Percentiles rank a stretch among this genome's conserved stretches.
Conservation (phyloP, 2,888 invertebrate genomes). For the Spisula solida region DNA sequence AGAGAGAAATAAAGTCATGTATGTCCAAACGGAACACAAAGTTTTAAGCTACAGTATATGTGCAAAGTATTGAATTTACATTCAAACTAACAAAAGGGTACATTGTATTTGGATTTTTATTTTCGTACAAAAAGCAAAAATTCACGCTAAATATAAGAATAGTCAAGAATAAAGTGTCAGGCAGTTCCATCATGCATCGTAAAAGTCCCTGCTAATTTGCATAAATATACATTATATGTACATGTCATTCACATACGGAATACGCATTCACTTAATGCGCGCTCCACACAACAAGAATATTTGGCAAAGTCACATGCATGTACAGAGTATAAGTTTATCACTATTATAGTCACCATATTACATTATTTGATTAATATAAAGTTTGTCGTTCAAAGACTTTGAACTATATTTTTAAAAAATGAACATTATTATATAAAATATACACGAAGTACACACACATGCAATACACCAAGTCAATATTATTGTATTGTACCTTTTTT, state of each 20-base stretch:
- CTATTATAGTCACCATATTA: background rate
- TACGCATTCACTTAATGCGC: background rate
- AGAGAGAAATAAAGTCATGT: too few relatives aligned
- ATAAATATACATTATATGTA: background rate
- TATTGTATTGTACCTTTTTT: background rate
- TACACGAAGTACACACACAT: background rate
- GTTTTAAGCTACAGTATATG: too few relatives aligned
- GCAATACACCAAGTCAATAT: background rate
- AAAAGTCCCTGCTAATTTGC: background rate
- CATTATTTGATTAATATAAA: background rate
- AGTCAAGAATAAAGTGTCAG: slow-evolving; percentile 20
- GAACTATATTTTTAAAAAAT: background rate
- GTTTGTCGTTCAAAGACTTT: background rate
- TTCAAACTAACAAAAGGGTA: background rate
- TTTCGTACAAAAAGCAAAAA: slow-evolving; percentile 15
- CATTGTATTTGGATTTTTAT: background rate
- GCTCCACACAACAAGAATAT: background rate
- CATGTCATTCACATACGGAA: background rate
- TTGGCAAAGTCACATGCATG: background rate
- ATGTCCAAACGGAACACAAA: too few relatives aligned
- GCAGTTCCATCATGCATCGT: background rate
- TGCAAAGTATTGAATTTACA: too few relatives aligned
- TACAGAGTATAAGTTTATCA: background rate
- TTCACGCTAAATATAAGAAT: slow-evolving; percentile 3
- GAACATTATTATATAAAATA: background rate